A percentile compares a stretch with the other conserved stretches of the same genome.
Evolutionary conservation across 2,797 vertebrate genomes (phyloP).

Genomic region (Luscinia luscinia): DNA sequence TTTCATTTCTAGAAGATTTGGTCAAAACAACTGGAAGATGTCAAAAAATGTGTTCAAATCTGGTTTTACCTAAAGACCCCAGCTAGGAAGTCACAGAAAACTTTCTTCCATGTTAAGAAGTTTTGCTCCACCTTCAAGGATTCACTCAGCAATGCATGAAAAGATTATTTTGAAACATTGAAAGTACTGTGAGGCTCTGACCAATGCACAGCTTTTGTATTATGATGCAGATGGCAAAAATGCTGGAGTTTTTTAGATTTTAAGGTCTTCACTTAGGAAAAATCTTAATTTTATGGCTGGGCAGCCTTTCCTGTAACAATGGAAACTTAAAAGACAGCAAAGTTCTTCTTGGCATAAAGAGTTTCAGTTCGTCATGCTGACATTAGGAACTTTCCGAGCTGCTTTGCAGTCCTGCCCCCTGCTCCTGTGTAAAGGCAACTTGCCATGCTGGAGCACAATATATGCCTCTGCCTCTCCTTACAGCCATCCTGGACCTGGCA

Average conservation of each 20-base stretch:
- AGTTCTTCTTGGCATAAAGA: background rate
- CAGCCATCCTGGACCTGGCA: background rate
- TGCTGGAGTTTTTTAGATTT: background rate
- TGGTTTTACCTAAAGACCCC: background rate
- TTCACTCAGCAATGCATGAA: background rate
- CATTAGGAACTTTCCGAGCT: background rate
- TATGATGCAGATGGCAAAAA: background rate
- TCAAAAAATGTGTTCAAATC: background rate
- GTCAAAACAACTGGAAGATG: background rate
- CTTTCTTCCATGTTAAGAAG: background rate
- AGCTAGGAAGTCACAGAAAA: background rate
- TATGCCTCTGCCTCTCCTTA: background rate
- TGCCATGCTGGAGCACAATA: fast-evolving
- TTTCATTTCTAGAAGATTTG: background rate
- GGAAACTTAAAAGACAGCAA: background rate
- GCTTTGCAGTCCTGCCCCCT: background rate
- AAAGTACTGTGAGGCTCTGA: background rate
- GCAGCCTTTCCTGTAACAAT: background rate
- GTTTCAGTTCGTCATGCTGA: background rate
- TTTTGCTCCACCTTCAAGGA: background rate
- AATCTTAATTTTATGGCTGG: background rate
- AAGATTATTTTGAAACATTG: background rate
- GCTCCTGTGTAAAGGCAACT: background rate
- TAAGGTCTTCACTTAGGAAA: background rate
- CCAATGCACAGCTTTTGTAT: background rate